Conservation (phyloP, 2,888 invertebrate species). For the Halictus quadricinctus region DNA sequence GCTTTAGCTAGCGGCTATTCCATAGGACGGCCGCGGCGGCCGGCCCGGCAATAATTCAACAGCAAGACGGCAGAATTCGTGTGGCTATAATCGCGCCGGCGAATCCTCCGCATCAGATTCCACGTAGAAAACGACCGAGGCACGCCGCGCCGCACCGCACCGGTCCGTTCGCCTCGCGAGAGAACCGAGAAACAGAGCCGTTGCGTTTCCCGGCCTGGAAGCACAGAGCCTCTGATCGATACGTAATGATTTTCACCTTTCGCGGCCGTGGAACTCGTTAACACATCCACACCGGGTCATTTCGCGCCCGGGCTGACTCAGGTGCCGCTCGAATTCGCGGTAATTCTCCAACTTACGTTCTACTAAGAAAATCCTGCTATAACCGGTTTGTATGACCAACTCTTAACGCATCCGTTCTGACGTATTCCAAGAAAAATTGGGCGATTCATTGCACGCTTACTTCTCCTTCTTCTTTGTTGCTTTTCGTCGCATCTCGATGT, state of each 20-base stretch:
- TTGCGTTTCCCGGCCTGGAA: slow-evolving; percentile 1
- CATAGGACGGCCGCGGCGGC: slow-evolving; percentile 19
- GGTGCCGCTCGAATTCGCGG: neutral
- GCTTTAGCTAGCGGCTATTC: slow-evolving; percentile 54
- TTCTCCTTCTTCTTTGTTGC: neutral
- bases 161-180: neutral
- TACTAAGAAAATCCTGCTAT: neutral
- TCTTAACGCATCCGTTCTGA: neutral
- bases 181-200: slow-evolving; percentile 31
- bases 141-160: neutral
- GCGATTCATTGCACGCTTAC: too few species aligned
- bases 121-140: slow-evolving; percentile 18
- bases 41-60: slow-evolving; percentile 51
- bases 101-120: slow-evolving; percentile 27
- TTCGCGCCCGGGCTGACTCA: neutral
- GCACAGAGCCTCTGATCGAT: slow-evolving; percentile 42
- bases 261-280: slow-evolving; percentile 18
- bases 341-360: neutral
- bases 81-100: slow-evolving; percentile 51
- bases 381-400: neutral
- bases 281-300: neutral
- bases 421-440: neutral
- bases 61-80: slow-evolving; percentile 50
- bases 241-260: slow-evolving; percentile 49
- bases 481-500: neutral